Conservation (phyloP, 2,888 invertebrate species). For the Pristionchus exspectatus region DNA sequence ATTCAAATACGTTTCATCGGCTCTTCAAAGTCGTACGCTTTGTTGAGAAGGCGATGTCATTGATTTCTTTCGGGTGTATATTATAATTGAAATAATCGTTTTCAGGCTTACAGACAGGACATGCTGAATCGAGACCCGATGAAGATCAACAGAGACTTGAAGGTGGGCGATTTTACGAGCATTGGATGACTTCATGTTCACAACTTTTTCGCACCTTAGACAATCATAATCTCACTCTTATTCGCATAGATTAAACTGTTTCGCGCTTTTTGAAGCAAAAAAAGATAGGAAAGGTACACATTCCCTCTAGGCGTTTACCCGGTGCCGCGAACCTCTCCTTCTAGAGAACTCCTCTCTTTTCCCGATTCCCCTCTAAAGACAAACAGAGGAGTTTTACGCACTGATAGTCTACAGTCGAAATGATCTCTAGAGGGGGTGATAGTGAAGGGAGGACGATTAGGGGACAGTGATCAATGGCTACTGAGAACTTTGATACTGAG, state of each 20-base stretch:
- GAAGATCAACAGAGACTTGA: conserved; percentile 47
- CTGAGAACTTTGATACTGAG: neutral
- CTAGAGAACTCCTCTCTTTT: neutral
- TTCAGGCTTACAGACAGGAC: conserved; percentile 12
- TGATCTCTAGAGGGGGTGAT: neutral
- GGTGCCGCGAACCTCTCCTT: neutral
- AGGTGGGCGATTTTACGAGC: neutral
- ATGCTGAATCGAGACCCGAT: conserved; percentile 41
- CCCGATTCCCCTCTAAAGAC: neutral
- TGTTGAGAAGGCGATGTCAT: too few relatives aligned
- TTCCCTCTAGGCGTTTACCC: neutral
- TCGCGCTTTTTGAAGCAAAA: neutral
- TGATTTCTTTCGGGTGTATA: neutral
- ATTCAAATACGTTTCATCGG: neutral
- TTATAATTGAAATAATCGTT: neutral
- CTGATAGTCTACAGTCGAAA: conserved; percentile 14
- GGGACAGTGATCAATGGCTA: neutral
- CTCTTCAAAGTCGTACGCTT: neutral
- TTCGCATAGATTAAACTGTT: neutral
- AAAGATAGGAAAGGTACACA: too few relatives aligned
- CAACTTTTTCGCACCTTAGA: too few relatives aligned
- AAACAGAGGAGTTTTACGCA: conserved; percentile 22
- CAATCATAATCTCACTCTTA: too few relatives aligned
- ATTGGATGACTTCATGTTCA: too few relatives aligned
- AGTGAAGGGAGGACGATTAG: neutral